Evolutionary conservation across 1,140 invertebrate genomes (phyloP).

Genomic region (Lepidostoma basale): DNA sequence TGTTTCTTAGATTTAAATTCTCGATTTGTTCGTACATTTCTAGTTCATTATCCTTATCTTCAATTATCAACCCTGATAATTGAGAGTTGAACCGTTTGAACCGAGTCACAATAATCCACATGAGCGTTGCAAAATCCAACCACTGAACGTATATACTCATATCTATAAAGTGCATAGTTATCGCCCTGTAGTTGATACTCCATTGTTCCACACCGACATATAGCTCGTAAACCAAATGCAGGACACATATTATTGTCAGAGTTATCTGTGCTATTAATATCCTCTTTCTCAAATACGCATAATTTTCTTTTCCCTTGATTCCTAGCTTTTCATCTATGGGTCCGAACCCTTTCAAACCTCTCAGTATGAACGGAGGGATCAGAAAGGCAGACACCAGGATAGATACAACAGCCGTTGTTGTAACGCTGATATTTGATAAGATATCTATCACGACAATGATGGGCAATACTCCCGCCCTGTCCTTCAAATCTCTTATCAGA

Average conservation of each 20-base stretch:
- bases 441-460: slow-evolving; percentile 19
- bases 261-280: slow-evolving; percentile 14
- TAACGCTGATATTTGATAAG: background rate
- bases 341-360: slow-evolving; percentile 24
- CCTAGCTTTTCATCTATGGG: slow-evolving; percentile 34
- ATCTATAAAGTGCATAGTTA: slow-evolving; percentile 11
- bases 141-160: slow-evolving; percentile 10
- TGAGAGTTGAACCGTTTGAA: slow-evolving; percentile 36
- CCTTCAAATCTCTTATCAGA: background rate
- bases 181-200: background rate
- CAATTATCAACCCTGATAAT: slow-evolving; percentile 2
- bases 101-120: slow-evolving; percentile 34
- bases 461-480: background rate
- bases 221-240: slow-evolving; percentile 26
- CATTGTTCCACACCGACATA: slow-evolving; percentile 2
- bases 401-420: slow-evolving; percentile 8
- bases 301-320: slow-evolving; percentile 15
- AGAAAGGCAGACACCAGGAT: slow-evolving; percentile 19
- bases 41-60: background rate
- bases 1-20: too few relatives aligned
- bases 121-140: slow-evolving; percentile 30
- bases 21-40: too few relatives aligned
- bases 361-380: slow-evolving; percentile 19
- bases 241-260: background rate
- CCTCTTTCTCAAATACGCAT: slow-evolving; percentile 17